phyloP scores from a whole-genome alignment of 2,797 vertebrate genomes.

The Microhierax caerulescens region DNA sequence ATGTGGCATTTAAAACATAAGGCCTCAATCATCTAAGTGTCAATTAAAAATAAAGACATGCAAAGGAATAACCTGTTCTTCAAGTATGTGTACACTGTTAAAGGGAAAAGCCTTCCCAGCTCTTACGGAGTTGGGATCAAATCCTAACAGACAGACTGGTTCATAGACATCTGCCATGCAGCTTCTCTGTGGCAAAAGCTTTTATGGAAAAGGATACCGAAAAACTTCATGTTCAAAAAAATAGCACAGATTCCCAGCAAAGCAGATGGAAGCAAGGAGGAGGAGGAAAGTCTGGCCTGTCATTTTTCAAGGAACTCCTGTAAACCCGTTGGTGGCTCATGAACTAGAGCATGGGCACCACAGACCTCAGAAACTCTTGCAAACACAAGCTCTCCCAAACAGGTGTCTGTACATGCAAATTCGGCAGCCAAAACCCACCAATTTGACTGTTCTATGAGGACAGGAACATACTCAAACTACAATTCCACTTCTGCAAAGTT shows the following conservation, averaged over 20 bases:
- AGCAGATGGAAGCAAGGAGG: background rate
- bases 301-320: background rate
- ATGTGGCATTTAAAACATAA: constrained; percentile 2
- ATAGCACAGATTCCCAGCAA: background rate
- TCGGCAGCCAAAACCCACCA: background rate
- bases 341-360: background rate
- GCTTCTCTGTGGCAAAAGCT: background rate
- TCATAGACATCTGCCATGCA: background rate
- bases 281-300: background rate
- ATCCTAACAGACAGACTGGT: background rate
- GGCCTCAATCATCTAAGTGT: background rate
- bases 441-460: background rate
- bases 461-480: background rate
- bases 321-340: background rate
- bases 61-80: constrained; percentile 35
- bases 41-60: constrained; percentile 25
- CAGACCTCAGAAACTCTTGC: background rate
- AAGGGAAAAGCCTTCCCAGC: background rate
- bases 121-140: background rate
- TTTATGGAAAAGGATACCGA: background rate
- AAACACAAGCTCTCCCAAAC: background rate
- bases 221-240: background rate
- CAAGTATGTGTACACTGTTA: background rate
- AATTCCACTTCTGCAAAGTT: background rate
- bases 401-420: background rate